Percentiles rank a stretch among this genome's conserved stretches.
These are phyloP conservation scores for Sclerodermus sp. DNA, from an alignment of 2,888 invertebrate species.

Conservation along the genomic window DNA sequence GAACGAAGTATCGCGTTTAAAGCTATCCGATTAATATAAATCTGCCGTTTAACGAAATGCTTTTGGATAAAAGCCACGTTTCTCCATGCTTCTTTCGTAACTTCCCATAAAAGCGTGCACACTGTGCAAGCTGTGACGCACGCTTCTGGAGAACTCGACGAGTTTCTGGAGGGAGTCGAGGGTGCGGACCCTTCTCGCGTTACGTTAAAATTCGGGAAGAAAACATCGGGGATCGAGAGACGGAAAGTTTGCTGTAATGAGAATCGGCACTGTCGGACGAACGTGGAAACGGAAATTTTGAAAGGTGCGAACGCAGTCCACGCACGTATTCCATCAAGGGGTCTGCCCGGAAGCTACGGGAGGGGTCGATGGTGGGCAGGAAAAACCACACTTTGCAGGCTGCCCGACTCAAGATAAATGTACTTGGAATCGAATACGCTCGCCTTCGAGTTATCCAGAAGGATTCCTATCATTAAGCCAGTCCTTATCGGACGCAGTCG, in stretches of 20 bases:
- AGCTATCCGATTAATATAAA: too few species aligned
- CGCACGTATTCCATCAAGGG: constrained; percentile 50
- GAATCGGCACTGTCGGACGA: constrained; percentile 13
- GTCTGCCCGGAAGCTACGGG: constrained; percentile 27
- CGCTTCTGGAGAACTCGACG: too few species aligned
- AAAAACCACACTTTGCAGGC: constrained; percentile 25
- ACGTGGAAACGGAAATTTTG: constrained; percentile 21
- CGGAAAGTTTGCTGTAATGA: constrained; percentile 18
- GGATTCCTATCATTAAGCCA: constrained; percentile 25
- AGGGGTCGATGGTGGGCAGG: constrained; percentile 19
- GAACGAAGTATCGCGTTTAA: too few species aligned
- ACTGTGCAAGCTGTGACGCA: too few species aligned
- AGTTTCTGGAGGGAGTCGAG: too few species aligned
- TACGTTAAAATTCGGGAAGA: constrained; percentile 3
- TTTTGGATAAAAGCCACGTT: too few species aligned
- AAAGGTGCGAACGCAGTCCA: constrained; percentile 30
- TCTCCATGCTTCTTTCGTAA: too few species aligned
- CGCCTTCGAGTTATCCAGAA: constrained; percentile 25
- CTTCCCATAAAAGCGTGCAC: too few species aligned
- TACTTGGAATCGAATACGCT: constrained; percentile 35
- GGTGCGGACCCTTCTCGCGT: background rate
- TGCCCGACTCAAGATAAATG: constrained; percentile 37
- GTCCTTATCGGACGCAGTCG: constrained; percentile 21
- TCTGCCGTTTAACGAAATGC: too few species aligned
- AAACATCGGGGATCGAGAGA: constrained; percentile 3